Base-by-base conservation (phyloP, 2,888 invertebrate species). In the Lasioglossum zephyrum region DNA sequence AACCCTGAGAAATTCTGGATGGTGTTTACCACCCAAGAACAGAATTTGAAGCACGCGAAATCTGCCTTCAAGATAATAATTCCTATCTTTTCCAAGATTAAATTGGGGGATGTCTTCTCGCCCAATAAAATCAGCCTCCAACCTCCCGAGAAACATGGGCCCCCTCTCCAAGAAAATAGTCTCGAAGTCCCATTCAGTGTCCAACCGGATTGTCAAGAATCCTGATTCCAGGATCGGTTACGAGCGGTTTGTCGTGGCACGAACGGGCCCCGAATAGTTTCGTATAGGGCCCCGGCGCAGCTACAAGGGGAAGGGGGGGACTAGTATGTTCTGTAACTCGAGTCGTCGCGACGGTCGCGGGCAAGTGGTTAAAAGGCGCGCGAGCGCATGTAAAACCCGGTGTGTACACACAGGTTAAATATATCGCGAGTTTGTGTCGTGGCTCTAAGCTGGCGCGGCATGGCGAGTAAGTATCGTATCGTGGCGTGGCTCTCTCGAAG, bases 391-490 rank as follows among this genome's bases (percentile, higher is more conserved):
- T 81, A 82, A 82, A 72, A 87, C 79, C 78, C 79, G 31, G 73
- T 60, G 73, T 60, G 60, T 60, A 60, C 77, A 76, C 66, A 60
- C 86, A 80, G 79, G 84, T 60, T 81, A 86, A 83, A 87, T 87
- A 84, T 84, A 86, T 81, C 53, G 49, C 87, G 83, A 79, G 87
- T 86, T 84, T n/a, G n/a, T 86, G 87, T 88, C 82, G 87, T 82
- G 87, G 22, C 53, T 53, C 66, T 60, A 60, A 60, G 26, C 26
- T 31, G 26, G 60, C 60, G 26, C 26, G 26, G 60, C 60, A 26
- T 60, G 2, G 26, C 60, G 60, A 26, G 26, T 60, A 53, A 26
- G 60, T 60, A 60, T 60, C 60, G 60, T 60, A 60, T 60, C 36
- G 66, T 66, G 66, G 66, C 66, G 66, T 60, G 60, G 26, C 60